Evolutionary conservation across 2,113 vertebrate species (phyloP), one percentile per base, ranked within the genome.

Genomic region (Piprites chloris): DNA sequence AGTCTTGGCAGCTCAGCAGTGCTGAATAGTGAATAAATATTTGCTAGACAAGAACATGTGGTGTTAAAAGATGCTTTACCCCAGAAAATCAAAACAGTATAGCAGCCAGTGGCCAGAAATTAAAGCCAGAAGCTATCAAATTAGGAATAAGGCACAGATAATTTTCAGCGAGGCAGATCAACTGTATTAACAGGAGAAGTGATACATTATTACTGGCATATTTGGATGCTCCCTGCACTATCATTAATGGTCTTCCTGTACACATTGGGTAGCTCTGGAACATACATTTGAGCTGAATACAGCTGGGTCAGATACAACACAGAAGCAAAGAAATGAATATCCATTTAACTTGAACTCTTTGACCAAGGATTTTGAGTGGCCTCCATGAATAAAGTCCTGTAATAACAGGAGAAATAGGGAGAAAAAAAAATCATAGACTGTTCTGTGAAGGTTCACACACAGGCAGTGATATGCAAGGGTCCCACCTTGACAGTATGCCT

Each of bases 91-190:
- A 88, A 88, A 90, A 90, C 82, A 24, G 52, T 63, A 87, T 71
- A 75, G 53, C 68, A 89, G 41, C 32, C 53, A 69, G 41, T 28
- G 35, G 46, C 71, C 76, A 35, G 63, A 93, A 87, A 89, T 37
- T 42, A 87, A 91, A 96, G 53, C 23, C 68, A 86, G 69, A 85
- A 62, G 44, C 52, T 68, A 65, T 61, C n/a, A 72, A 88, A 84
- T 88, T 39, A 78, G 61, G 94, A 94, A 92, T 86, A 95, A 97
- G 96, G 92, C 93, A 96, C 92, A 86, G 61, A 63, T 74, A 71
- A 73, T 93, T 78, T 65, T 56, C 47, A 75, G 14, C n/a, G 68
- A 93, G 76, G 76, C 72, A 88, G 71, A 77, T 80, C 41, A 83
- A 80, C 59, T 77, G 35, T 82, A 67, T 90, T 88, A 91, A 83